These are phyloP conservation scores for Nothura maculosa DNA, from an alignment of 2,797 vertebrate genomes.

Conservation along the genomic window DNA sequence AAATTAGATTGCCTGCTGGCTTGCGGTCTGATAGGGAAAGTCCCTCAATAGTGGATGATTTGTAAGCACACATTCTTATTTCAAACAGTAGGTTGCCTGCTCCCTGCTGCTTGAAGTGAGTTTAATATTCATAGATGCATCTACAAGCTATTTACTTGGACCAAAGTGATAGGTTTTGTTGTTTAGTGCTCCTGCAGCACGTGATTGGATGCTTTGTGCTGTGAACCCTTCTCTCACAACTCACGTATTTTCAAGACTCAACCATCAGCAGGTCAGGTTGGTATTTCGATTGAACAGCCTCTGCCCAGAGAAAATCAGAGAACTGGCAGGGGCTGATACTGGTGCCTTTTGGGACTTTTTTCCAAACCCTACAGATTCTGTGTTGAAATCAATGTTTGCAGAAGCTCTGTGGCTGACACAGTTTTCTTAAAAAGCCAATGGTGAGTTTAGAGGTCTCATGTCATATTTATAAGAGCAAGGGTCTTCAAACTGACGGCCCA, in stretches of 20 bases:
- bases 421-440: not conserved
- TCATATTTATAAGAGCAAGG: not conserved
- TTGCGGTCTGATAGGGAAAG: not conserved
- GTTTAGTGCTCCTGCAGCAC: not conserved
- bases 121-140: constrained; percentile 31
- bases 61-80: constrained; percentile 44
- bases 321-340: not conserved
- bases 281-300: not conserved
- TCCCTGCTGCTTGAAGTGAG: constrained; percentile 10
- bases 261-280: not conserved
- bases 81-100: not conserved
- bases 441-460: not conserved
- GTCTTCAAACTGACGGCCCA: not conserved
- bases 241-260: not conserved
- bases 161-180: not conserved
- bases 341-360: not conserved
- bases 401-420: not conserved
- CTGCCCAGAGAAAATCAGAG: not conserved
- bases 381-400: not conserved
- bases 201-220: not conserved
- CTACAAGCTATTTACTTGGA: constrained; percentile 12
- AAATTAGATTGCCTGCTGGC: constrained; percentile 16
- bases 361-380: not conserved
- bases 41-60: constrained; percentile 6
- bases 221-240: not conserved